phyloP scores from a whole-genome alignment of 2,797 vertebrate genomes.

The Melanotaenia pygmaea region DNA sequence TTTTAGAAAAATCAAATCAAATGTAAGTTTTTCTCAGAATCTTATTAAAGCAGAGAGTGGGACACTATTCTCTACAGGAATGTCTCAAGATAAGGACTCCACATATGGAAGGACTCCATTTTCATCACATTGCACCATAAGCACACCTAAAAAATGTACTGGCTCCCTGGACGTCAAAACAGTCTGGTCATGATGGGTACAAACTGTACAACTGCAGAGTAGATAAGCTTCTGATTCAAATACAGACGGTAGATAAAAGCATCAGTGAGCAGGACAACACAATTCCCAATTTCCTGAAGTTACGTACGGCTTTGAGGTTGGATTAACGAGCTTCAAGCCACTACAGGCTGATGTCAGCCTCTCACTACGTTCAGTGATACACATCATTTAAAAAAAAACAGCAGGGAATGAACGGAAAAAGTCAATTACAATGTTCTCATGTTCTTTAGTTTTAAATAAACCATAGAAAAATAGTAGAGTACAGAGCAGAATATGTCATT shows the following conservation, averaged over 20 bases:
- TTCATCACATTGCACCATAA: slow-evolving; percentile 16
- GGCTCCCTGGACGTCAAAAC: slow-evolving; percentile 57
- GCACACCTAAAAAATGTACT: slow-evolving; percentile 17
- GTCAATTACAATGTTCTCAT: slow-evolving; percentile 24
- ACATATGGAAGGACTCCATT: not conserved
- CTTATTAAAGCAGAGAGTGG: slow-evolving; percentile 52
- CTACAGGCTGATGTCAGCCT: slow-evolving; percentile 26
- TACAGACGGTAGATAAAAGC: slow-evolving; percentile 35
- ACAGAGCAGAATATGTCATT: slow-evolving; percentile 52
- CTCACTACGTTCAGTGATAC: slow-evolving; percentile 19
- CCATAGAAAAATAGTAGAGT: slow-evolving; percentile 74
- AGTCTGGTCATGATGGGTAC: slow-evolving; percentile 45
- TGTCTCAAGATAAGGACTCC: slow-evolving; percentile 55
- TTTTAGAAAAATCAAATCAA: not conserved
- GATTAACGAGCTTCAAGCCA: slow-evolving; percentile 34
- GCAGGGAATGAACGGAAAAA: slow-evolving; percentile 41
- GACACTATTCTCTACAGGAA: slow-evolving; percentile 57
- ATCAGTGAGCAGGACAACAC: slow-evolving; percentile 23
- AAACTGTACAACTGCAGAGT: slow-evolving; percentile 55
- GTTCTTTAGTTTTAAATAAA: slow-evolving; percentile 54
- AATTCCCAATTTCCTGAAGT: slow-evolving; percentile 19
- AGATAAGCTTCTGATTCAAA: slow-evolving; percentile 30
- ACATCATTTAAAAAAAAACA: slow-evolving; percentile 32
- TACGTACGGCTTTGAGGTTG: slow-evolving; percentile 4
- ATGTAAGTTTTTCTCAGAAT: slow-evolving; percentile 12